These are phyloP conservation scores for Sinelater perroti DNA, from an alignment of 2,888 invertebrate genomes.

Conservation along the genomic window DNA sequence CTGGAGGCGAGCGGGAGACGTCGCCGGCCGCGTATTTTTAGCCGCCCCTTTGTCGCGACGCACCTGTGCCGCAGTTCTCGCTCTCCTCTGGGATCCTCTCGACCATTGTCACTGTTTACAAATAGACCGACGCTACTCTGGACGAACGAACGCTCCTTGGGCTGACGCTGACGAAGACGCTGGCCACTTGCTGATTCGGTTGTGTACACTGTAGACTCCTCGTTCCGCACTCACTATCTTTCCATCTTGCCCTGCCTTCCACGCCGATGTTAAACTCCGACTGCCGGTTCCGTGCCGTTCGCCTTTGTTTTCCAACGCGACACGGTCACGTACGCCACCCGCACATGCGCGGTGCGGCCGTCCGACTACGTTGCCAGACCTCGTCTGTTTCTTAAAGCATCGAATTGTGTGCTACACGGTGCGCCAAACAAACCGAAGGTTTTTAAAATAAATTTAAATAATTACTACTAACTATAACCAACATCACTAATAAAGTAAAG, in stretches of 20 bases:
- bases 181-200: conserved; percentile 23
- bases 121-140: neutral
- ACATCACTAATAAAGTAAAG: too few species aligned
- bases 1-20: neutral
- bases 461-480: too few species aligned
- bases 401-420: too few species aligned
- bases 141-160: neutral
- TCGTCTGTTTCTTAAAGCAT: too few species aligned
- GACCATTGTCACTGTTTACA: conserved; percentile 63
- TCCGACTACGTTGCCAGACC: too few species aligned
- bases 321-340: conserved; percentile 45
- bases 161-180: conserved; percentile 12
- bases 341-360: conserved; percentile 29
- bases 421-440: too few species aligned
- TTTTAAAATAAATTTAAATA: too few species aligned
- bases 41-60: too few species aligned
- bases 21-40: too few species aligned
- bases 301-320: conserved; percentile 18
- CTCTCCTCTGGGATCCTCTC: conserved; percentile 73
- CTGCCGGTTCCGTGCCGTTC: conserved; percentile 48
- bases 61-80: conserved; percentile 64
- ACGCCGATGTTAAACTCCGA: conserved; percentile 60
- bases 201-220: conserved; percentile 26
- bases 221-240: conserved; percentile 52
- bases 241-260: conserved; percentile 52